A percentile compares a stretch with the other conserved stretches of the same genome.
Conservation (phyloP, 2,888 invertebrate genomes). For the Clivina fossor region DNA sequence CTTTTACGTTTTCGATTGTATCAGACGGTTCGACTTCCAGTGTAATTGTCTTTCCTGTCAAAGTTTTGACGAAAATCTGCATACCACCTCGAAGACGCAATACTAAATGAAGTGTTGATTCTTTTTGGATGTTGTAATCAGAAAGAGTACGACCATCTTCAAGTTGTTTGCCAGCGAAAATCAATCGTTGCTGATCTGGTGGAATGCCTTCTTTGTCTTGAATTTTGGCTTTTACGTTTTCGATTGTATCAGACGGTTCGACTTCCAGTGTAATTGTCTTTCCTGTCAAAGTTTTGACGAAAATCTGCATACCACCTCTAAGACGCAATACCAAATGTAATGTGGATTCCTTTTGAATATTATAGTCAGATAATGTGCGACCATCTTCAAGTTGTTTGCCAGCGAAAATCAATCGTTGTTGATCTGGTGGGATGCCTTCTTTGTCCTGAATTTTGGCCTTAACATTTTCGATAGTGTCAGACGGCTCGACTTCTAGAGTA, state of each 20-base stretch:
- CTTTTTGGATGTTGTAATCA: constrained; percentile 88
- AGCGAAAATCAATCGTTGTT: constrained; percentile 62
- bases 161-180: constrained; percentile 89
- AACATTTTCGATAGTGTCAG: constrained; percentile 91
- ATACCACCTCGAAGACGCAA: constrained; percentile 72
- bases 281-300: constrained; percentile 61
- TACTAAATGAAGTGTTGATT: constrained; percentile 90
- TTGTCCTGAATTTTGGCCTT: constrained; percentile 84
- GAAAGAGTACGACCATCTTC: constrained; percentile 82
- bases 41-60: no score
- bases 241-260: constrained; percentile 62
- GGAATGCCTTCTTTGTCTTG: constrained; percentile 86
- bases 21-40: no score
- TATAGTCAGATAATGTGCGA: constrained; percentile 62
- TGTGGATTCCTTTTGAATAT: constrained; percentile 64
- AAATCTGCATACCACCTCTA: constrained; percentile 65
- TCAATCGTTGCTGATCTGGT: constrained; percentile 84
- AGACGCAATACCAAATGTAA: constrained; percentile 59
- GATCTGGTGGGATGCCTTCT: constrained; percentile 63
- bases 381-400: constrained; percentile 66
- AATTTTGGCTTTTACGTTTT: constrained; percentile 62
- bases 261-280: constrained; percentile 58
- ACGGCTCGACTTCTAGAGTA: constrained; percentile 65
- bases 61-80: no score
- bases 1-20: no score